Evolutionary conservation across 1,140 invertebrate species (phyloP), one percentile per base, ranked within the genome.

Genomic region (Drosophila kikkawai): DNA sequence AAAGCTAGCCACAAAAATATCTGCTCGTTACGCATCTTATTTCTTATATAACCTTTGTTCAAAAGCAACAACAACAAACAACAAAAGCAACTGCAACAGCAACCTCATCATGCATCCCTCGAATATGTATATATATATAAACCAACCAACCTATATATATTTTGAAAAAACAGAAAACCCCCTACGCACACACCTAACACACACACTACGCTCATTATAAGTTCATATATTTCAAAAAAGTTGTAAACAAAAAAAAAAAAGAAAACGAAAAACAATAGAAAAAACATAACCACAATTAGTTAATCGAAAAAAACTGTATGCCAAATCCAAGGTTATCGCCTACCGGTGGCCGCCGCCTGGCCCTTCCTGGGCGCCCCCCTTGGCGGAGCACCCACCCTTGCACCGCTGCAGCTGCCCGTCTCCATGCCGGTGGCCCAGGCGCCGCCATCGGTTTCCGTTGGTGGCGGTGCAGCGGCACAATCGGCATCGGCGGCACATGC

Each of bases 271-370:
- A 63, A 36, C 42, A 36, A 44, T 36, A 15, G 51, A 56, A 29
- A 66, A 48, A 44, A 63, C 55, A 51, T 51, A 51, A 6, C 50
- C 12, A 47, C 47, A 63, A 48, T 39, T 56, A 56, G 53, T 79
- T 41, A 68, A 75, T 37, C 19, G 7, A 71, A 29, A 34, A 34
- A 34, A 48, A 55, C 37, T 70, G 64, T 80, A 78, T 81, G 69
- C 75, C 60, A 85, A 90, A 75, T 69, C 73, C 51, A 92, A 93
- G 94, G 94, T 93, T 94, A 95, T 93, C 94, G 94, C 88, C 93
- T 95, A 86, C 94, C 94, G 69, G 93, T 94, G 73, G 82, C 87
- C 66, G 81, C 91, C 53, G 85, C 92, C 53, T 93, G 92, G 92
- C 92, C 92, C 57, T 93, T 93, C 79, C 66, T 94, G 93, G 93